Conservation (phyloP, 2,113 vertebrate species). For the Nestor notabilis region DNA sequence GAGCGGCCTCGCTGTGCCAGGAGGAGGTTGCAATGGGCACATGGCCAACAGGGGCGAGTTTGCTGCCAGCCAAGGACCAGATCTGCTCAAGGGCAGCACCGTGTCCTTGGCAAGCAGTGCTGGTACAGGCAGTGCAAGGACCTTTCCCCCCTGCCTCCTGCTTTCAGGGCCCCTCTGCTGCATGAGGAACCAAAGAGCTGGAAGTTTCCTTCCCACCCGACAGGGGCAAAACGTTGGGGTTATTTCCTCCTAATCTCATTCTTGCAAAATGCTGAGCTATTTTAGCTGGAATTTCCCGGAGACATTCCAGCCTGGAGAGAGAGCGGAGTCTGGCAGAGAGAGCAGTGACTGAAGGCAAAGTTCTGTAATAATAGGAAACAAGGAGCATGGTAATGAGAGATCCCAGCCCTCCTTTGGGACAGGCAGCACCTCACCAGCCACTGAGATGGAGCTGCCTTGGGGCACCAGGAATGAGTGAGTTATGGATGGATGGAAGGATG, state of each 20-base stretch:
- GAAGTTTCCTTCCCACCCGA: background rate
- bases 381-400: background rate
- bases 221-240: background rate
- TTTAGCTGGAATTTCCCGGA: conserved; percentile 22
- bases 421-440: background rate
- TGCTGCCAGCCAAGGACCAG: background rate
- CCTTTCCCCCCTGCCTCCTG: fast-evolving
- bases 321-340: background rate
- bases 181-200: background rate
- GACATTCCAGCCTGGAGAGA: background rate
- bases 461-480: background rate
- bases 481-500: background rate
- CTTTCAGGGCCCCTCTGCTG: background rate
- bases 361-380: background rate
- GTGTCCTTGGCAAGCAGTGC: background rate
- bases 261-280: conserved; percentile 28
- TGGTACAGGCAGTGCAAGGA: background rate
- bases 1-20: background rate
- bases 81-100: background rate
- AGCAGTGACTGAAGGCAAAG: background rate
- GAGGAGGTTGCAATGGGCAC: background rate
- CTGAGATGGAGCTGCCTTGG: background rate
- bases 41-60: background rate
- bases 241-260: background rate
- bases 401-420: background rate